Evolutionary conservation across 2,888 invertebrate species (phyloP), one percentile per base, ranked within the genome.

Genomic region (Notodonta ziczac): DNA sequence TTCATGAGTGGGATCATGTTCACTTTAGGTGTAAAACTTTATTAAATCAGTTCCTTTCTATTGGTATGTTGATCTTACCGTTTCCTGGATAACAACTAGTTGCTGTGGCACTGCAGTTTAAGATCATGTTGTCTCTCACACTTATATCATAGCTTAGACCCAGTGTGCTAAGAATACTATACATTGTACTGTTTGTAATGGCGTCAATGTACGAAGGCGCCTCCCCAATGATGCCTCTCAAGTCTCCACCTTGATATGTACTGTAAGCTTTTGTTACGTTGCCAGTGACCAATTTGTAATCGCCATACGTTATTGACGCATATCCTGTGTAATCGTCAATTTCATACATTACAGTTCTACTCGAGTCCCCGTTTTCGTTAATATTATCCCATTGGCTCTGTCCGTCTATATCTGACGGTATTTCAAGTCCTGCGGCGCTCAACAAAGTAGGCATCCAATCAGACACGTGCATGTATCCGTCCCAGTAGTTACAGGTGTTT

Each of bases 361-460:
- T 68, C 0, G 90, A 89, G 9, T 74, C 60, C 50, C 69, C 67
- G 60, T 90, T 86, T 48, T 69, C 60, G 42, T 79, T 66, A n/a
- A 93, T 87, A 48, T 76, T 81, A 56, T 86, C 70, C 93, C 93
- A 93, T 9, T 86, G 81, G 71, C 90, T 80, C 13, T 87, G 69
- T 8, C 93, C 93, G 72, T 92, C 90, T 24, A 93, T 82, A 54
- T 77, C 72, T 32, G 65, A 32, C 5, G 89, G 88, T 6, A 77
- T 48, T 24, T 81, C 66, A 54, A 75, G 74, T 46, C 87, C 89
- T n/a, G 81, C 84, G 16, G 90, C 91, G 57, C 72, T 73, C 54
- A 94, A 84, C 8, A 96, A 87, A 0, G 98, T 98, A 0, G 98
- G 97, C 39, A 98, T 81, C 96, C 97, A 97, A 84, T 98, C 98